These are phyloP conservation scores for Brachionus paranguensis DNA, from an alignment of 1,140 invertebrate genomes.

Conservation along the genomic window DNA sequence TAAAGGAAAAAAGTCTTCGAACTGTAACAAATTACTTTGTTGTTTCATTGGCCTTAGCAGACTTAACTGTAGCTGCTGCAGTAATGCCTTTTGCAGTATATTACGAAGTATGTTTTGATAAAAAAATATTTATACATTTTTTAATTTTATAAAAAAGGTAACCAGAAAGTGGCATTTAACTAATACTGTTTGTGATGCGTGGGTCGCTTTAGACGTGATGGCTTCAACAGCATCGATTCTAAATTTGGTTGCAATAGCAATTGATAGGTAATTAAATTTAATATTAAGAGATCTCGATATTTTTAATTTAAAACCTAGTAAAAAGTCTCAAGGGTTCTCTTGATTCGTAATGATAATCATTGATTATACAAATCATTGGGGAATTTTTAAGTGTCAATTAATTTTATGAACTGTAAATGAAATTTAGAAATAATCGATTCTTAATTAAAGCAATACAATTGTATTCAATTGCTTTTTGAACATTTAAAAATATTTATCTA, in stretches of 20 bases:
- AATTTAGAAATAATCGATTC: too few relatives aligned
- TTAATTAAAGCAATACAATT: too few relatives aligned
- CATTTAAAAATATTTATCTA: too few relatives aligned
- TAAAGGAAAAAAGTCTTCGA: slow-evolving; percentile 72
- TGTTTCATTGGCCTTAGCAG: slow-evolving; percentile 90
- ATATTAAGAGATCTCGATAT: background rate
- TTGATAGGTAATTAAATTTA: slow-evolving; percentile 75
- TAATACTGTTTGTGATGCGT: slow-evolving; percentile 87
- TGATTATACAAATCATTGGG: too few relatives aligned
- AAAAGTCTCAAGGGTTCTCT: too few relatives aligned
- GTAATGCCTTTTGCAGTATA: slow-evolving; percentile 98
- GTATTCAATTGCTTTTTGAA: too few relatives aligned
- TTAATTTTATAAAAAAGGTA: slow-evolving; percentile 13
- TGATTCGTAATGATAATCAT: too few relatives aligned
- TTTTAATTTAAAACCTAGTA: too few relatives aligned
- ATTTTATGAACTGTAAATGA: too few relatives aligned
- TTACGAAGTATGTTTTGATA: slow-evolving; percentile 71
- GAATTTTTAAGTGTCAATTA: too few relatives aligned
- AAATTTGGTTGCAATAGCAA: slow-evolving; percentile 92
- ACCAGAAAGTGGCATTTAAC: slow-evolving; percentile 69
- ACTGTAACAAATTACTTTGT: slow-evolving; percentile 98
- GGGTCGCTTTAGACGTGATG: slow-evolving; percentile 96
- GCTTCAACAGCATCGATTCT: slow-evolving; percentile 98
- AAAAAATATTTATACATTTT: background rate
- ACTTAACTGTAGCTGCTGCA: slow-evolving; percentile 85